These are phyloP conservation scores for Phaethornis superciliosus DNA, from an alignment of 2,113 vertebrate genomes.

Conservation along the genomic window DNA sequence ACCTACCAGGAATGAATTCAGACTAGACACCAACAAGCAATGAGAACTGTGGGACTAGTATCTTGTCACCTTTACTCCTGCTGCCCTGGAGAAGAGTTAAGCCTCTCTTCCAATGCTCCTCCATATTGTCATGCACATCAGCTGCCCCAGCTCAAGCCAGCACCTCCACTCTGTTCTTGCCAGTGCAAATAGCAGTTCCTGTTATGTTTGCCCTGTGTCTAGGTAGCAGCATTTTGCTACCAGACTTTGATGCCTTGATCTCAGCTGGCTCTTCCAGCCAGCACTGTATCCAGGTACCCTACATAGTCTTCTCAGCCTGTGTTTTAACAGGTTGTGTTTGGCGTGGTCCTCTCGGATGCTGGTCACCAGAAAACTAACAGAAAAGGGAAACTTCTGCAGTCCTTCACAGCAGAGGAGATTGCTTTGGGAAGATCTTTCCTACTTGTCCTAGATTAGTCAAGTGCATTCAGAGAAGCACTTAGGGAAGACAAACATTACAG, in stretches of 20 bases:
- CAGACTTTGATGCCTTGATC: neutral
- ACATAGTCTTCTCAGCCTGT: neutral
- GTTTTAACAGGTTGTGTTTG: neutral
- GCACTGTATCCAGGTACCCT: neutral
- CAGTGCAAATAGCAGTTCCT: neutral
- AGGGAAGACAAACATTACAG: neutral
- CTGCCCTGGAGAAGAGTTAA: fast-evolving
- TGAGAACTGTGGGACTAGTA: neutral
- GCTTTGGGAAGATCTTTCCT: neutral
- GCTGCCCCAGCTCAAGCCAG: neutral
- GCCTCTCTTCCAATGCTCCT: neutral
- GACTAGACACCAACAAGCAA: neutral
- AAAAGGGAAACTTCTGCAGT: neutral
- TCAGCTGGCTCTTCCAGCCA: neutral
- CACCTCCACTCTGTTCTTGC: neutral
- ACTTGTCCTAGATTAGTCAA: neutral
- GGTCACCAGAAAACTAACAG: neutral
- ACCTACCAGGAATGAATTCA: neutral
- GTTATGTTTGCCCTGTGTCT: neutral
- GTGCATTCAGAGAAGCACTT: neutral
- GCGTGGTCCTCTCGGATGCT: neutral
- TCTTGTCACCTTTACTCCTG: neutral
- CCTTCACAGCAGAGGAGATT: neutral
- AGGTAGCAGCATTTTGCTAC: neutral
- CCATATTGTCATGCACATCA: fast-evolving